These are phyloP conservation scores for Ophraella communa DNA, from an alignment of 2,888 invertebrate species.

Conservation along the genomic window DNA sequence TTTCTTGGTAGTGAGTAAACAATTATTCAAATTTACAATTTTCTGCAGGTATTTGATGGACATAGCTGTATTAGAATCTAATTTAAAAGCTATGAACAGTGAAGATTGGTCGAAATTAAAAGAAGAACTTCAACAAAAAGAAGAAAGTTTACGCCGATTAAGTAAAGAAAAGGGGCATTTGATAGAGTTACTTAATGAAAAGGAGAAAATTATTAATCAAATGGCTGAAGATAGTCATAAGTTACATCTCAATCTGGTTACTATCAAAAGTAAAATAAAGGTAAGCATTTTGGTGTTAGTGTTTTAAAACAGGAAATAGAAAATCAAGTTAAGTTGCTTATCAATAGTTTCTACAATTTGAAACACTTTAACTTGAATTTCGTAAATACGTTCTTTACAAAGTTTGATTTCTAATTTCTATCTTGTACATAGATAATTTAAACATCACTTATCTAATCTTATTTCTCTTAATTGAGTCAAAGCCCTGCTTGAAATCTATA, in stretches of 20 bases:
- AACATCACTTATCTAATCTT: too few species aligned
- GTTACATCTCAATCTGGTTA: conserved; percentile 63
- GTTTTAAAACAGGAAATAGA: too few species aligned
- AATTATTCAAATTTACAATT: too few species aligned
- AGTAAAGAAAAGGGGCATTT: conserved; percentile 65
- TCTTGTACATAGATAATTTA: too few species aligned
- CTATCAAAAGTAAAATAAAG: conserved; percentile 59
- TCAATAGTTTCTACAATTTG: too few species aligned
- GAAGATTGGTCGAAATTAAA: conserved; percentile 12
- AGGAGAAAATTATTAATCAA: conserved; percentile 66
- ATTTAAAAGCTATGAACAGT: conserved; percentile 46
- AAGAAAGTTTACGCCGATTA: conserved; percentile 52
- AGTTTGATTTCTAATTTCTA: too few species aligned
- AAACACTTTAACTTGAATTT: too few species aligned
- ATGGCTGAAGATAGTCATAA: conserved; percentile 66
- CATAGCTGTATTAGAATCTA: conserved; percentile 61
- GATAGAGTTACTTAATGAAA: conserved; percentile 66
- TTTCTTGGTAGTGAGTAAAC: too few species aligned
- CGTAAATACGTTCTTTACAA: too few species aligned
- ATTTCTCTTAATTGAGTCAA: too few species aligned
- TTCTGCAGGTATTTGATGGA: conserved; percentile 61
- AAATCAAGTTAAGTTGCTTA: too few species aligned
- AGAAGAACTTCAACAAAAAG: conserved; percentile 27
- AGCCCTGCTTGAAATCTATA: too few species aligned
- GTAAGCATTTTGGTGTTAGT: background rate